Evolutionary conservation across 37 sponge, comb jelly and placozoan species (phyloP).

Genomic region (Halisarca cf. caerulea): DNA sequence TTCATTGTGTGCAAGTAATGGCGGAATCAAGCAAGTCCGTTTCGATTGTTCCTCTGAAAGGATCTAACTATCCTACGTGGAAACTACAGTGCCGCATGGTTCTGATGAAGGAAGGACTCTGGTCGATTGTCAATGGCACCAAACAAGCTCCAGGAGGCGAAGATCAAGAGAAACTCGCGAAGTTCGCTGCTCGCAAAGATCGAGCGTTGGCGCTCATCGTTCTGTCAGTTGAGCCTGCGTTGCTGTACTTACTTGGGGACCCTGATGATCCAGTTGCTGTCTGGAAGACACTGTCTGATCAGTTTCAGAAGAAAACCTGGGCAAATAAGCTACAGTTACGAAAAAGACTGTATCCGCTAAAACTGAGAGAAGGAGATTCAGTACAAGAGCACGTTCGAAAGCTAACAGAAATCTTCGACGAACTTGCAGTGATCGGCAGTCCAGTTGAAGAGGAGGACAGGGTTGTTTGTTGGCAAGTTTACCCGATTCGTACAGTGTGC

Average conservation of each 20-base stretch:
- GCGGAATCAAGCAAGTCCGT: not conserved
- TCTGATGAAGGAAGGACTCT: not conserved
- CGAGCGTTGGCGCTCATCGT: slow-evolving; percentile 54
- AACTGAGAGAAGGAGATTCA: slow-evolving; percentile 52
- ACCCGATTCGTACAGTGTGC: slow-evolving; percentile 45
- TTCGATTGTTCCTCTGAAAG: slow-evolving; percentile 1
- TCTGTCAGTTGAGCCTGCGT: slow-evolving; percentile 36
- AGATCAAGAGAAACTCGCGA: not conserved
- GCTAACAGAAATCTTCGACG: slow-evolving; percentile 52
- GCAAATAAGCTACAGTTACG: slow-evolving; percentile 41
- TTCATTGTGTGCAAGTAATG: not conserved
- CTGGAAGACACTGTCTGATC: slow-evolving; percentile 50
- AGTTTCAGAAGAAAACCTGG: slow-evolving; percentile 66
- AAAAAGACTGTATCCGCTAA: slow-evolving; percentile 40
- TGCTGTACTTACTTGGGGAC: slow-evolving; percentile 20
- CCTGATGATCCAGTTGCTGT: slow-evolving; percentile 55
- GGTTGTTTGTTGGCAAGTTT: slow-evolving; percentile 57
- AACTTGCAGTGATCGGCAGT: slow-evolving; percentile 39
- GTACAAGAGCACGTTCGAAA: slow-evolving; percentile 57
- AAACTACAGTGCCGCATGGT: not conserved
- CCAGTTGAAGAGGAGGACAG: slow-evolving; percentile 43
- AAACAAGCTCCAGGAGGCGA: not conserved
- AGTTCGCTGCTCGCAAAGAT: slow-evolving; percentile 32
- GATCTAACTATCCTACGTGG: no score
- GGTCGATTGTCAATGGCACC: not conserved